These are phyloP conservation scores for Anthopleura xanthogrammica DNA, from an alignment of 92 coral and sea anemone species.

Conservation along the genomic window DNA sequence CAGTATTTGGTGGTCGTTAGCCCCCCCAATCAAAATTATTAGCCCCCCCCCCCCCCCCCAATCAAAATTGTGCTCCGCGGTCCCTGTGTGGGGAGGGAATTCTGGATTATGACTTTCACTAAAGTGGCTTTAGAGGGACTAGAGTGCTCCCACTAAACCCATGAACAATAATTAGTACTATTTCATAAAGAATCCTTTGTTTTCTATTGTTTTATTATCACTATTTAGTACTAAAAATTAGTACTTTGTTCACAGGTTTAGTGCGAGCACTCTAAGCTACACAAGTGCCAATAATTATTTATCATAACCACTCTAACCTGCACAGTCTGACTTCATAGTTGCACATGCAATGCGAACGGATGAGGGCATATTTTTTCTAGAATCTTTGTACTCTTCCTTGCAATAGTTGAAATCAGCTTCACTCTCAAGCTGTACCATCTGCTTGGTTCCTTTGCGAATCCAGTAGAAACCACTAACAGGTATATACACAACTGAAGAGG, in stretches of 20 bases:
- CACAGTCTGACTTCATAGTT: neutral
- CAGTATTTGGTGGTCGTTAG: too few relatives aligned
- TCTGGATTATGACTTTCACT: too few relatives aligned
- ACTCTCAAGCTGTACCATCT: slow-evolving; percentile 35
- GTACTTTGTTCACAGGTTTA: neutral
- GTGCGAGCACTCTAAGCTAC: neutral
- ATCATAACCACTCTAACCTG: slow-evolving; percentile 9
- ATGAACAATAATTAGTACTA: too few relatives aligned
- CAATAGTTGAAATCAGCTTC: slow-evolving; percentile 36
- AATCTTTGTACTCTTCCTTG: slow-evolving; percentile 26
- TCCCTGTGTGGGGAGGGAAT: too few relatives aligned
- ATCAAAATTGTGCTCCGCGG: too few relatives aligned
- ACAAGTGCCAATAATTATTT: neutral
- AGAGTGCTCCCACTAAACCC: too few relatives aligned
- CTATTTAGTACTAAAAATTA: too few relatives aligned
- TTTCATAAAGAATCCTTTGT: too few relatives aligned
- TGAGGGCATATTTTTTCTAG: slow-evolving; percentile 1
- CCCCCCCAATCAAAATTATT: too few relatives aligned
- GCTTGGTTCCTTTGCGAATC: slow-evolving; percentile 54
- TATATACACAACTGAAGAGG: slow-evolving; percentile 31
- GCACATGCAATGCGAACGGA: slow-evolving; percentile 41
- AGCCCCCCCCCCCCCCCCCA: too few relatives aligned
- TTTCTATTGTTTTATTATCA: too few relatives aligned
- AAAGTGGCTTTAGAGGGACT: too few relatives aligned
- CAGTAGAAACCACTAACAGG: slow-evolving; percentile 55